Percentiles rank a stretch among this genome's conserved stretches.
phyloP scores from a whole-genome alignment of 2,888 invertebrate species.

The Dione juno region DNA sequence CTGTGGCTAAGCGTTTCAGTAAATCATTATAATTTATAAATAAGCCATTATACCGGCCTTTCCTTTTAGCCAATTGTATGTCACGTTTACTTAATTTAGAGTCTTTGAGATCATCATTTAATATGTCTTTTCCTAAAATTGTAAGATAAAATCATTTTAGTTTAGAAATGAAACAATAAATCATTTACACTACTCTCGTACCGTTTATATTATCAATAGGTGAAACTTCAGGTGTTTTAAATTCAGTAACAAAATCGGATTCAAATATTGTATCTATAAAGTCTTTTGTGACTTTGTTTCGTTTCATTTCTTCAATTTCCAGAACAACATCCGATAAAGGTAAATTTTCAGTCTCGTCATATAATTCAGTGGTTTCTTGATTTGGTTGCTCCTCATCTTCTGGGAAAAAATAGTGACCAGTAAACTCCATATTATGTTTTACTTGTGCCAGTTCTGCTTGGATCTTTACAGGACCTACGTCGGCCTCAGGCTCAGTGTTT shows the following conservation, averaged over 20 bases:
- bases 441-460: constrained; percentile 69
- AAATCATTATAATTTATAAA: constrained; percentile 50
- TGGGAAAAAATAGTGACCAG: constrained; percentile 77
- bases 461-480: constrained; percentile 64
- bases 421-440: constrained; percentile 64
- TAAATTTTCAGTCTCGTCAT: constrained; percentile 62
- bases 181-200: constrained; percentile 16
- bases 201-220: constrained; percentile 37
- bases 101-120: constrained; percentile 9
- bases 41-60: constrained; percentile 28
- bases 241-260: constrained; percentile 62
- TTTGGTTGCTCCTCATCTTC: constrained; percentile 63
- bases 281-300: constrained; percentile 64
- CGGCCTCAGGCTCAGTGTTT: constrained; percentile 48
- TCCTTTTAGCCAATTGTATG: constrained; percentile 26
- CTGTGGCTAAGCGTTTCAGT: constrained; percentile 51
- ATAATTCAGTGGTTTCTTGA: constrained; percentile 60
- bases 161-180: neutral
- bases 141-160: neutral
- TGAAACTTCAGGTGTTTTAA: constrained; percentile 40
- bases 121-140: constrained; percentile 25
- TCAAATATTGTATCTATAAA: constrained; percentile 76
- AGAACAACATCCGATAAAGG: constrained; percentile 64
- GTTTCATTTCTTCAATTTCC: constrained; percentile 70
- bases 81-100: constrained; percentile 19